phyloP scores from a whole-genome alignment of 2,888 invertebrate genomes.

The Ophion ellenae region DNA sequence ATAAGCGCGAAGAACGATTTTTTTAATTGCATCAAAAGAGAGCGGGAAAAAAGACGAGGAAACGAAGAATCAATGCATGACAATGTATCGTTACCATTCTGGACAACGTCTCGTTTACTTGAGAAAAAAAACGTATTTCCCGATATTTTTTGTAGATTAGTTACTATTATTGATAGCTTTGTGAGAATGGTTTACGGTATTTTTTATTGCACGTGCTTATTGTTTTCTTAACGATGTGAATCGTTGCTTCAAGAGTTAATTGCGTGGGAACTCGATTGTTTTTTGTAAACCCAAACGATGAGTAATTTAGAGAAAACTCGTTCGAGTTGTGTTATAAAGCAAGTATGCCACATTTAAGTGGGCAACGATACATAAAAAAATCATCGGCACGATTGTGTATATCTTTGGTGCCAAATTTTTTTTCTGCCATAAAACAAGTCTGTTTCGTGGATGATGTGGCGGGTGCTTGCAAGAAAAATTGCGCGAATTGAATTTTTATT shows the following conservation, averaged over 20 bases:
- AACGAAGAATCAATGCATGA: constrained; percentile 3
- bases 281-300: neutral
- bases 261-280: neutral
- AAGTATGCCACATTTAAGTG: neutral
- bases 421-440: neutral
- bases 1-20: neutral
- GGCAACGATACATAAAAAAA: neutral
- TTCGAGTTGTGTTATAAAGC: neutral
- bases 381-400: neutral
- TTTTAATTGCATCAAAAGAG: neutral
- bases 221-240: neutral
- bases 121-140: constrained; percentile 13
- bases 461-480: neutral
- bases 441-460: neutral
- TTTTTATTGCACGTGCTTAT: neutral
- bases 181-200: neutral
- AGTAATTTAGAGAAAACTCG: neutral
- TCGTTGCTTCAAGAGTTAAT: neutral
- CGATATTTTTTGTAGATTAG: neutral
- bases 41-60: neutral
- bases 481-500: neutral
- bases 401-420: neutral
- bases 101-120: neutral
- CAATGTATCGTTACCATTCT: constrained; percentile 13
- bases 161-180: constrained; percentile 10